These are phyloP conservation scores for Cirrhinus mrigala DNA, from an alignment of 2,797 vertebrate species.

Conservation along the genomic window DNA sequence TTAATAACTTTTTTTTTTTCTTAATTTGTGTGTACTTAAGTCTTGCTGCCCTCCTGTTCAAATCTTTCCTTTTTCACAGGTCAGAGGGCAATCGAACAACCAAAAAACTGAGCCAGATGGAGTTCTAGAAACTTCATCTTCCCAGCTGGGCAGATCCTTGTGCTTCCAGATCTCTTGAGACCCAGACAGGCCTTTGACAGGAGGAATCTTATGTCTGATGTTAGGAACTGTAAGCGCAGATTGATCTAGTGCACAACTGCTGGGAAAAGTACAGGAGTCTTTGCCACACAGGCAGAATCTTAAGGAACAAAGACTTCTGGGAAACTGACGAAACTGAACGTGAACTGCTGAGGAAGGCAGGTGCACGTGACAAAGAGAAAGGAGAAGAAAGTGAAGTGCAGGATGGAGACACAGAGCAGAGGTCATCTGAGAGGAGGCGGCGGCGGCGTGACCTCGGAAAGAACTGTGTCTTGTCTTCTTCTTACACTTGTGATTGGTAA, in stretches of 20 bases:
- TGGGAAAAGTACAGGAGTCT: neutral
- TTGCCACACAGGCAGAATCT: conserved; percentile 2
- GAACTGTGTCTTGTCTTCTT: conserved; percentile 62
- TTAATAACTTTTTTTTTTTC: too few species aligned
- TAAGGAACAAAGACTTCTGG: conserved; percentile 7
- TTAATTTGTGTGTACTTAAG: neutral
- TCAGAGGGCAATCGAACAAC: neutral
- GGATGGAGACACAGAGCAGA: conserved; percentile 74
- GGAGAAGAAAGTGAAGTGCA: conserved; percentile 15
- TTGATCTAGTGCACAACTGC: neutral
- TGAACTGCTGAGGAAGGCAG: conserved; percentile 3
- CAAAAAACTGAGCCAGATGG: neutral
- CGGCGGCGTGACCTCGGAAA: conserved; percentile 29
- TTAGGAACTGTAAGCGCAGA: neutral
- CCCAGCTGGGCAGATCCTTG: neutral
- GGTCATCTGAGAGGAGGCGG: conserved; percentile 60
- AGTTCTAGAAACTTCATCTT: conserved; percentile 3
- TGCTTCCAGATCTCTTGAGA: neutral
- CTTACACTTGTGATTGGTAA: conserved; percentile 76
- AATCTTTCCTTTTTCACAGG: neutral
- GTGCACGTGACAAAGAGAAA: neutral
- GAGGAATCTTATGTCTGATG: neutral
- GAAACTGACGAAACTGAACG: conserved; percentile 15
- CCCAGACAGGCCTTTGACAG: neutral
- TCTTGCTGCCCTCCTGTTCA: neutral